Conservation (phyloP, 2,113 vertebrate genomes). For the Psittacula cyanocephala region DNA sequence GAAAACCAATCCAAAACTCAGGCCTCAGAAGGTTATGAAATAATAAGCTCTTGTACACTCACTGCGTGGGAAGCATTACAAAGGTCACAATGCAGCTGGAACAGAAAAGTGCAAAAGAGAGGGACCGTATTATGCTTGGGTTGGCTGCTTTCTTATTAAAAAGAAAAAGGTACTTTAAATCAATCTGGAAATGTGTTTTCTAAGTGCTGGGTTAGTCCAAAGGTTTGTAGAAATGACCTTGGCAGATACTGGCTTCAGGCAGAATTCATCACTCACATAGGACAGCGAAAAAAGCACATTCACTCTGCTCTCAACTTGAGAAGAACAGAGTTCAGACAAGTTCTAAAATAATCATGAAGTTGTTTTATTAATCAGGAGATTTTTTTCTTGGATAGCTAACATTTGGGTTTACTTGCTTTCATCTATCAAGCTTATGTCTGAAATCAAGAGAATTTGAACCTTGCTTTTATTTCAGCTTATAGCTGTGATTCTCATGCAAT, state of each 20-base stretch:
- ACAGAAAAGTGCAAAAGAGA: background rate
- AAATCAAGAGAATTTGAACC: background rate
- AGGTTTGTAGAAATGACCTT: background rate
- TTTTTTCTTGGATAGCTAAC: background rate
- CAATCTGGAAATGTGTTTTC: background rate
- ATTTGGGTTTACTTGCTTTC: background rate
- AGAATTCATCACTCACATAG: background rate
- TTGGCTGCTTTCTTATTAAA: background rate
- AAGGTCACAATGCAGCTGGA: slow-evolving; percentile 42
- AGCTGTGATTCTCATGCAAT: background rate
- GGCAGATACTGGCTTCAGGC: background rate
- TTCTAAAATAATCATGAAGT: background rate
- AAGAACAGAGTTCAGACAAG: background rate
- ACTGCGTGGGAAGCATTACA: slow-evolving; percentile 40
- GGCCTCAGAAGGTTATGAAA: slow-evolving; percentile 70
- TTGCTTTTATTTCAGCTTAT: background rate
- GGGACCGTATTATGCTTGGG: background rate
- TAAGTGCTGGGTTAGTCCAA: background rate
- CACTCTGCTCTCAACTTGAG: background rate
- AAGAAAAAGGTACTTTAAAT: background rate
- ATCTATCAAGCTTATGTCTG: background rate
- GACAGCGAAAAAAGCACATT: background rate
- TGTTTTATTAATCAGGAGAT: background rate
- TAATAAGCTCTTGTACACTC: slow-evolving; percentile 52
- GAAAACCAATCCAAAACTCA: slow-evolving; percentile 75